Conservation (phyloP, 2,113 vertebrate genomes). For the Oryzias curvinotus region DNA sequence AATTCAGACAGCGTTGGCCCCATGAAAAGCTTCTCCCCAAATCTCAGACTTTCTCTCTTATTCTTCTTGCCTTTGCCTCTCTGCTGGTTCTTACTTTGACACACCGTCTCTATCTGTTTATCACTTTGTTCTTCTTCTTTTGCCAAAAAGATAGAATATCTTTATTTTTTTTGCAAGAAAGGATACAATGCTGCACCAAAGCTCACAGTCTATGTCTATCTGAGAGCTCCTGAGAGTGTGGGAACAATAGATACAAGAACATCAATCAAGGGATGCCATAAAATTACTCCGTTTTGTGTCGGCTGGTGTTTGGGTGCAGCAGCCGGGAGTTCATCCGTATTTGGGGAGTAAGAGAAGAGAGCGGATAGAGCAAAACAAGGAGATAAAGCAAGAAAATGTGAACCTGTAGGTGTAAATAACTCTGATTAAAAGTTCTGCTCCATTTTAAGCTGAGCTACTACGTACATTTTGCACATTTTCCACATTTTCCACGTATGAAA, state of each 20-base stretch:
- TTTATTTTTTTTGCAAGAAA: conserved; percentile 7
- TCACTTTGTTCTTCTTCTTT: conserved; percentile 38
- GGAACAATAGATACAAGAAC: conserved; percentile 46
- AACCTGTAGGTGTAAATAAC: conserved; percentile 16
- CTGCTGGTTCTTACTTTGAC: conserved; percentile 26
- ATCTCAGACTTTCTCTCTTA: conserved; percentile 10
- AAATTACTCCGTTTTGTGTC: conserved; percentile 26
- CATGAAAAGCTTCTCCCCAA: conserved; percentile 6
- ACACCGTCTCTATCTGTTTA: conserved; percentile 33
- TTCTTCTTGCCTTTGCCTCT: conserved; percentile 5
- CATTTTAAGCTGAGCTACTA: too few species aligned
- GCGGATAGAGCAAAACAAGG: conserved; percentile 16
- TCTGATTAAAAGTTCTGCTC: neutral
- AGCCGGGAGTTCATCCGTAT: conserved; percentile 40
- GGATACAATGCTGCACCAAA: conserved; percentile 45
- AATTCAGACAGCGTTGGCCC: conserved; percentile 11
- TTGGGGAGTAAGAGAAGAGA: neutral
- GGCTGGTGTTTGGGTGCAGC: conserved; percentile 36
- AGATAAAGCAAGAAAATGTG: conserved; percentile 27
- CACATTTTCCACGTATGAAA: too few species aligned
- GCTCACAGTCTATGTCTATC: conserved; percentile 47
- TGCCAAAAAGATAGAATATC: conserved; percentile 33
- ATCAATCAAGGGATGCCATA: conserved; percentile 41
- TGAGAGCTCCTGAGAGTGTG: conserved; percentile 41
- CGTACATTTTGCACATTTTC: too few species aligned